Evolutionary conservation across 2,113 vertebrate genomes (phyloP), one percentile per base, ranked within the genome.

Genomic region (Mixornis gularis): DNA sequence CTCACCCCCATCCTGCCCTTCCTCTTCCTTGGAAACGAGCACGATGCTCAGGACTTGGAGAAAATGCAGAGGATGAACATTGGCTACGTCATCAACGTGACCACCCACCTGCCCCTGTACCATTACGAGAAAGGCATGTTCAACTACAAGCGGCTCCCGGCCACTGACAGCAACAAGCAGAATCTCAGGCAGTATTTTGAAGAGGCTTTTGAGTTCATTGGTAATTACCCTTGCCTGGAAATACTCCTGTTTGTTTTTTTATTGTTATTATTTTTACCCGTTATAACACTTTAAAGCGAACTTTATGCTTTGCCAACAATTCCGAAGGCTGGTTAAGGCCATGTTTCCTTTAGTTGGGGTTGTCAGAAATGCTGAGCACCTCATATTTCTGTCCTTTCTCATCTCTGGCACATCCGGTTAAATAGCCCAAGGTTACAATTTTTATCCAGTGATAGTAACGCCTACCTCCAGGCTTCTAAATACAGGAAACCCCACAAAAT

Each of bases 101-200:
- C 99, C 97, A 99, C 99, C 7, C 99, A 99, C 97, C 97, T 99
- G 71, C 99, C 99, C 29, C 99, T 99, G 27, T 99, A 98, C 96
- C 99, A 99, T 96, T 99, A 99, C 0, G 99, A 99, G 97, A 98
- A 98, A 41, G 99, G 98, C 76, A 94, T 98, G 78, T 98, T 99
- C 97, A 98, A 96, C 97, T 99, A 99, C 97, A 99, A 99, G 96
- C 98, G 99, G 65, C 98, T 99, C 89, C 99, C 99, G 0, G 99
- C 99, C 95, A 99, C 99, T 1, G 99, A 99, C 97, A 99, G 99
- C 98, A 99, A 98, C 98, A 99, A 99, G 96, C 99, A 99, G 98
- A 99, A 99, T 98, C 98, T 99, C 97, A 98, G 99, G 63, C 99
- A 99, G 97, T 99, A 99, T 97, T 99, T 99, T 20, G 99, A 99